phyloP scores from a whole-genome alignment of 2,888 invertebrate species.

The Lochmaea capreae region DNA sequence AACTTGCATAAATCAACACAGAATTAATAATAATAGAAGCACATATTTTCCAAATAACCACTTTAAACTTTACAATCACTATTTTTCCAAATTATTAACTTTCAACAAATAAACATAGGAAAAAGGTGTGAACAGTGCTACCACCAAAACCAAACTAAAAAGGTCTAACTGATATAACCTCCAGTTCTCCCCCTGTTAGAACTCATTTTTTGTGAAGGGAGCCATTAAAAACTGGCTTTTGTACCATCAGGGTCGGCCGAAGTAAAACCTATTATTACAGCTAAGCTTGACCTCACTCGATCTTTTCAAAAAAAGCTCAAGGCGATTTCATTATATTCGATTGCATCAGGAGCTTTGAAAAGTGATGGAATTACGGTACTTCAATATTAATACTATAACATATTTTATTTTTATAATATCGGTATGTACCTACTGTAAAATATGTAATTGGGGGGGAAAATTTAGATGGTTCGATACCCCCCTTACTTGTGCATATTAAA shows the following conservation, averaged over 20 bases:
- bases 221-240: slow-evolving; percentile 66
- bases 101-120: not conserved
- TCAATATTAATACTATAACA: slow-evolving; percentile 14
- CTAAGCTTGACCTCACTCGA: slow-evolving; percentile 42
- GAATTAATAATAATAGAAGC: not conserved
- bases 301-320: slow-evolving; percentile 27
- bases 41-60: not conserved
- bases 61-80: not conserved
- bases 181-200: slow-evolving; percentile 58
- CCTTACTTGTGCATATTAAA: too few species aligned
- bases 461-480: too few species aligned
- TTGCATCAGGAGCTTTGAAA: slow-evolving; percentile 30
- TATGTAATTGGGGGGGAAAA: too few species aligned
- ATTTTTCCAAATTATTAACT: not conserved
- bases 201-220: slow-evolving; percentile 61
- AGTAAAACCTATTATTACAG: slow-evolving; percentile 61
- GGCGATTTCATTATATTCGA: slow-evolving; percentile 28
- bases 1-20: not conserved
- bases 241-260: slow-evolving; percentile 59
- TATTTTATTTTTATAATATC: too few species aligned
- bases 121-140: slow-evolving; percentile 55
- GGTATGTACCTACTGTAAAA: too few species aligned
- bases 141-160: slow-evolving; percentile 60
- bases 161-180: slow-evolving; percentile 51
- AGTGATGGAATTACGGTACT: slow-evolving; percentile 36